Conservation (phyloP, 2,888 invertebrate species). For the Amorpha juglandis region DNA sequence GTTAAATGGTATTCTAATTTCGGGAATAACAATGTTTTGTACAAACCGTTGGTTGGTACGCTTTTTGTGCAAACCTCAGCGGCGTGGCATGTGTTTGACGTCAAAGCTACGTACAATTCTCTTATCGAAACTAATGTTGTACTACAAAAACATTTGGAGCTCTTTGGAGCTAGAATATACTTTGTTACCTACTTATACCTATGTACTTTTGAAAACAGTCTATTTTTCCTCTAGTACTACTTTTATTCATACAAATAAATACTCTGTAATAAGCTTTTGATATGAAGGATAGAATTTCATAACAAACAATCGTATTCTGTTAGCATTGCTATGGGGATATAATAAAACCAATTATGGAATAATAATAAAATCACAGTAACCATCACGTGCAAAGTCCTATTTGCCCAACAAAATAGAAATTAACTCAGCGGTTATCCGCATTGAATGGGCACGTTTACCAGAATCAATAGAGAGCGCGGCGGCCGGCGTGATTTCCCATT, state of each 20-base stretch:
- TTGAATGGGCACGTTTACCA: conserved; percentile 6
- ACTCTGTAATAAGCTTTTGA: too few relatives aligned
- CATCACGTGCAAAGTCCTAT: background rate
- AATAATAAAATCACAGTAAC: background rate
- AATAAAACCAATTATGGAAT: too few relatives aligned
- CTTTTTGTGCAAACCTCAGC: background rate
- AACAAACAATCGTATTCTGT: too few relatives aligned
- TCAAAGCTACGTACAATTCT: background rate
- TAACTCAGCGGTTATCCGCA: background rate
- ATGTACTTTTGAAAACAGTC: too few relatives aligned
- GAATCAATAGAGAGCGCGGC: conserved; percentile 7
- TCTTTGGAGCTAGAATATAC: background rate
- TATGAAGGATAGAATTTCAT: too few relatives aligned
- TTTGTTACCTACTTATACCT: too few relatives aligned
- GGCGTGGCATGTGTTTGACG: background rate
- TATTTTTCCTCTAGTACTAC: too few relatives aligned
- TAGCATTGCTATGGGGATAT: too few relatives aligned
- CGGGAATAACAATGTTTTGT: background rate
- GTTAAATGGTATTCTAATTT: conserved; percentile 4
- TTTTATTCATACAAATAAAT: too few relatives aligned
- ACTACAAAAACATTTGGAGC: background rate
- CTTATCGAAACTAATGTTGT: background rate
- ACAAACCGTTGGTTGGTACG: background rate
- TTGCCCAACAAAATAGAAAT: background rate
- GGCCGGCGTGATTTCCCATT: conserved; percentile 7